Conservation (phyloP, 2,113 vertebrate genomes). For the Columba janthina region DNA sequence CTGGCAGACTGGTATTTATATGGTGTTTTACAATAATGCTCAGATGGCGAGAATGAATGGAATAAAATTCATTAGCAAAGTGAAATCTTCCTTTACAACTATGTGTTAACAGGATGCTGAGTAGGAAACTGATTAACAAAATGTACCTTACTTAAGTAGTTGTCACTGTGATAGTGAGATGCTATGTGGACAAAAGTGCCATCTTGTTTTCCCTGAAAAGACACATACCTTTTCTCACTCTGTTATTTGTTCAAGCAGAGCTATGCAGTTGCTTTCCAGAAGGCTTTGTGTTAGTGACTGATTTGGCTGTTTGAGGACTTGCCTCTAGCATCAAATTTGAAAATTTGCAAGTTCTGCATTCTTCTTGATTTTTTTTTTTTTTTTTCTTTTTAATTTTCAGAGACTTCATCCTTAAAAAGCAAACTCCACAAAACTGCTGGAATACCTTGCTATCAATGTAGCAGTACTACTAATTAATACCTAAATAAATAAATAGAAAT, state of each 20-base stretch:
- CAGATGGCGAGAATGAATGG: fast-evolving
- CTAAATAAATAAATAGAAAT: not conserved
- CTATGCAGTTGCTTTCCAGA: not conserved
- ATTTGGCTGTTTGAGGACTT: not conserved
- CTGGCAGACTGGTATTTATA: not conserved
- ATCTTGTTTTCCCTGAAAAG: not conserved
- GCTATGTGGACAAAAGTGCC: not conserved
- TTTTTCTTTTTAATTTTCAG: not conserved
- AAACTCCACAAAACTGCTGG: not conserved
- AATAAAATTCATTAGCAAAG: not conserved
- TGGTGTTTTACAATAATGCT: not conserved
- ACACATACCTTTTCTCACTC: not conserved
- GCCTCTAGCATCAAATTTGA: not conserved
- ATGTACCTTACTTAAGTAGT: not conserved
- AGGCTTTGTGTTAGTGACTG: not conserved
- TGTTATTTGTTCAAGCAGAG: not conserved
- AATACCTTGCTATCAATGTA: not conserved
- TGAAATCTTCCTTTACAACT: not conserved
- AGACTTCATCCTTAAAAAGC: not conserved
- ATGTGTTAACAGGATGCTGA: not conserved
- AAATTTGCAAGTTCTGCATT: not conserved
- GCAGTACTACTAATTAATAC: not conserved
- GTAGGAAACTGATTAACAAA: not conserved
- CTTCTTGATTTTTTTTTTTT: not conserved
- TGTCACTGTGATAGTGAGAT: not conserved